These are phyloP conservation scores for Margarornis squamiger DNA, from an alignment of 2,797 vertebrate genomes.

Conservation along the genomic window DNA sequence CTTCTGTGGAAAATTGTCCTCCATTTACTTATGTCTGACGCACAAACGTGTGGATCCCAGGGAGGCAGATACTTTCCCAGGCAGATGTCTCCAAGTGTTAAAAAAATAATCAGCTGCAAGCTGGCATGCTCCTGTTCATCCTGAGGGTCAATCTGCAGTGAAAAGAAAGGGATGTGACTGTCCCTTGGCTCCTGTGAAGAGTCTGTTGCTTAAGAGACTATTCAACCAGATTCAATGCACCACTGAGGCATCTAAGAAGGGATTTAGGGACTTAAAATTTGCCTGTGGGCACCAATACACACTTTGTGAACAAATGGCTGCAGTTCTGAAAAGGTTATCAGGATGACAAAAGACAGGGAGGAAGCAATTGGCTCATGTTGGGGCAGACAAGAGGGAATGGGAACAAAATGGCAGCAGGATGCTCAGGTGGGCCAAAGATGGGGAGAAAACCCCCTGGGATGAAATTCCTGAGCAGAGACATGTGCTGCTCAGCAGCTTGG, in stretches of 20 bases:
- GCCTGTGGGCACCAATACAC: background rate
- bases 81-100: background rate
- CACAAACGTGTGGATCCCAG: background rate
- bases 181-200: background rate
- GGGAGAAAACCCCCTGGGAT: background rate
- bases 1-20: conserved; percentile 3
- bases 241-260: conserved; percentile 13
- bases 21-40: background rate
- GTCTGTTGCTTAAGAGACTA: background rate
- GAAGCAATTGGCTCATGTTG: background rate
- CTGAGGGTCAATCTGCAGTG: background rate
- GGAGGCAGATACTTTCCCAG: background rate
- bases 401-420: background rate
- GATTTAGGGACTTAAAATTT: conserved; percentile 32
- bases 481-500: background rate
- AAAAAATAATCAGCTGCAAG: conserved; percentile 15
- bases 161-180: background rate
- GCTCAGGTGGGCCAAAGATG: background rate
- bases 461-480: background rate
- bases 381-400: background rate
- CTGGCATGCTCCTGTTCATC: background rate
- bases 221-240: background rate
- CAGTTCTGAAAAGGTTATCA: background rate
- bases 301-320: background rate
- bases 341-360: background rate